Percentiles rank a stretch among this genome's conserved stretches.
Evolutionary conservation across 2,113 vertebrate genomes (phyloP).

Genomic region (Hippocampus barbouri): DNA sequence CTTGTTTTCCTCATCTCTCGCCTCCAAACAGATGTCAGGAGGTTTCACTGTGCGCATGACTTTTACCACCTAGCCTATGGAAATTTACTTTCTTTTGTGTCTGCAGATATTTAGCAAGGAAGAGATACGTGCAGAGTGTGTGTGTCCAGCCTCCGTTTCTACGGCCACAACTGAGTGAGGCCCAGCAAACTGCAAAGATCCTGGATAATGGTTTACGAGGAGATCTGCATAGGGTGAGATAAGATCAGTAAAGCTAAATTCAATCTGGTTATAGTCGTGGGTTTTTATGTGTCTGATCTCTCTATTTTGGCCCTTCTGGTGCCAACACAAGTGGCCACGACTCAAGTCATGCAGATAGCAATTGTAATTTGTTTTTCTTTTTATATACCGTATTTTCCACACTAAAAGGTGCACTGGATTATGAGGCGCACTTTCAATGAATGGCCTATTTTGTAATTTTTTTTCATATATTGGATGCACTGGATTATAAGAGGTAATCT

Average conservation of each 20-base stretch:
- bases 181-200: slow-evolving; percentile 84
- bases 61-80: neutral
- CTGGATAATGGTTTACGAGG: slow-evolving; percentile 94
- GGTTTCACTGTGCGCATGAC: too few species aligned
- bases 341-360: neutral
- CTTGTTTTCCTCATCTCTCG: too few species aligned
- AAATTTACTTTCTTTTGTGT: neutral
- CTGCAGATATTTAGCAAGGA: slow-evolving; percentile 86
- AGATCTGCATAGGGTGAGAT: slow-evolving; percentile 86
- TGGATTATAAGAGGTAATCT: too few species aligned
- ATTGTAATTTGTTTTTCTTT: neutral
- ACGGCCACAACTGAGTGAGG: slow-evolving; percentile 80
- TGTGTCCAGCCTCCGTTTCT: slow-evolving; percentile 88
- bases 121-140: slow-evolving; percentile 77
- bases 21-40: too few species aligned
- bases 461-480: too few species aligned
- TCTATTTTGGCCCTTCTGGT: neutral
- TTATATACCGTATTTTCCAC: too few species aligned
- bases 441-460: too few species aligned
- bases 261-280: neutral
- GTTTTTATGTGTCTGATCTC: neutral
- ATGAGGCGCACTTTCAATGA: too few species aligned
- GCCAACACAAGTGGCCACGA: too few species aligned
- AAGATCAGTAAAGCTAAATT: neutral
- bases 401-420: too few species aligned